A percentile compares a stretch with the other conserved stretches of the same genome.
phyloP scores from a whole-genome alignment of 2,888 invertebrate genomes.

The Pyrrhia umbra region DNA sequence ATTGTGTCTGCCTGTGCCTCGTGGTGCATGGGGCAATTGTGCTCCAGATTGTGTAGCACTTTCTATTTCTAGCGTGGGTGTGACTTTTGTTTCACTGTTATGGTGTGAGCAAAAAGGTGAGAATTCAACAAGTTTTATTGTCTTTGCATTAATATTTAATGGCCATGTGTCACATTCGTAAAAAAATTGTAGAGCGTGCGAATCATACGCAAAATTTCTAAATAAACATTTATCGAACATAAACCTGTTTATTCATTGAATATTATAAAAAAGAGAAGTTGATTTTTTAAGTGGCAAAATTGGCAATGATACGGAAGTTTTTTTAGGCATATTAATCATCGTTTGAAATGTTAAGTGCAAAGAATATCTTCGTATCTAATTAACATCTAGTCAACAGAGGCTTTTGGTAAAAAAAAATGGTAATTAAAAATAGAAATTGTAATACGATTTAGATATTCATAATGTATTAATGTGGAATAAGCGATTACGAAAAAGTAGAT shows the following conservation, averaged over 20 bases:
- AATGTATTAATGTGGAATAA: no score
- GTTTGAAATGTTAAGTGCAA: not conserved
- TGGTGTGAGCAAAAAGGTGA: conserved; percentile 41
- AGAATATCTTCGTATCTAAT: not conserved
- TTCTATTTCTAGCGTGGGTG: conserved; percentile 61
- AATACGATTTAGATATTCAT: not conserved
- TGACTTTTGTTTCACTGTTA: conserved; percentile 45
- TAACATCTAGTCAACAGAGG: not conserved
- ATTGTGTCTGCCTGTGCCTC: conserved; percentile 38
- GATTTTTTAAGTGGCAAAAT: not conserved
- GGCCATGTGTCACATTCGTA: conserved; percentile 24
- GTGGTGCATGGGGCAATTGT: conserved; percentile 76
- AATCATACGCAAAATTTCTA: conserved; percentile 13
- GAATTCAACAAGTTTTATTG: conserved; percentile 40
- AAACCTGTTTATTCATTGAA: not conserved
- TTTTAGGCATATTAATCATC: not conserved
- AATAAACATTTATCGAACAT: not conserved
- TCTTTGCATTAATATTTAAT: conserved; percentile 35
- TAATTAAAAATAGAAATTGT: no score
- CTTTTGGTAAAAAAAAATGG: not conserved
- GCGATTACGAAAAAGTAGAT: not conserved
- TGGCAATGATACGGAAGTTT: not conserved
- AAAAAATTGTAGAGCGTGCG: conserved; percentile 6
- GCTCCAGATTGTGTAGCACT: conserved; percentile 56
- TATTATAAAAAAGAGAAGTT: not conserved